Evolutionary conservation across 2,888 invertebrate species (phyloP).

Genomic region (Unio pictorum): DNA sequence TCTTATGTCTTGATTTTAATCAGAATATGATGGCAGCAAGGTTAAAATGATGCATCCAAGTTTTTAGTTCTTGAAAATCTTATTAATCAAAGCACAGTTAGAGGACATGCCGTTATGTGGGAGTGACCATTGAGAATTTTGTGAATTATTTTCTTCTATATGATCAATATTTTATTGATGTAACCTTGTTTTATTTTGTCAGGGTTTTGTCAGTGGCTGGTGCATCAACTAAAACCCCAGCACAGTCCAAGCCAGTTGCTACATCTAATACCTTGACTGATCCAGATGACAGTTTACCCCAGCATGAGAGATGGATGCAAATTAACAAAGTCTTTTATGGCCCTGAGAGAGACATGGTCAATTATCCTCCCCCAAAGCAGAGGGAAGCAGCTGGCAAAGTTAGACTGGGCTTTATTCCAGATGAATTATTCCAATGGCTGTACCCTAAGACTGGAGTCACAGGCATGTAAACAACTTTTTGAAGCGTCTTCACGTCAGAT

Average conservation of each 20-base stretch:
- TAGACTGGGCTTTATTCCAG: constrained; percentile 91
- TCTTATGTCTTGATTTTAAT: too few species aligned
- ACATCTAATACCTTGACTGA: constrained; percentile 1
- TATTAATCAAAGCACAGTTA: too few species aligned
- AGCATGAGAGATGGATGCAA: constrained; percentile 51
- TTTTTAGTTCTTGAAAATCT: too few species aligned
- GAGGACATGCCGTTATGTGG: too few species aligned
- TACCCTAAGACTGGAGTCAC: constrained; percentile 92
- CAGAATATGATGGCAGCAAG: too few species aligned
- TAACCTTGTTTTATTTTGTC: neutral
- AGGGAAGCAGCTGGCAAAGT: constrained; percentile 82
- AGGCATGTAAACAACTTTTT: constrained; percentile 66
- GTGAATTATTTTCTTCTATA: too few species aligned
- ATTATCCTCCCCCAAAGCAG: constrained; percentile 83
- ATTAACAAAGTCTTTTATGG: constrained; percentile 70
- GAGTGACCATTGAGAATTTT: too few species aligned
- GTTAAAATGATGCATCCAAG: too few species aligned
- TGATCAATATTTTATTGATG: too few species aligned
- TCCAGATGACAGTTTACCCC: constrained; percentile 4
- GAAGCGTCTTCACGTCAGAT: too few species aligned
- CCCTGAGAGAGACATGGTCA: constrained; percentile 81
- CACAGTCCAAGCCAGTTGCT: constrained; percentile 5
- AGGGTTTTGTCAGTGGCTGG: constrained; percentile 15
- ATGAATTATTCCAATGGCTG: constrained; percentile 95
- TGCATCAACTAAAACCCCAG: constrained; percentile 1